Evolutionary conservation across 1,140 invertebrate genomes (phyloP).

Genomic region (Sycobia sp.): DNA sequence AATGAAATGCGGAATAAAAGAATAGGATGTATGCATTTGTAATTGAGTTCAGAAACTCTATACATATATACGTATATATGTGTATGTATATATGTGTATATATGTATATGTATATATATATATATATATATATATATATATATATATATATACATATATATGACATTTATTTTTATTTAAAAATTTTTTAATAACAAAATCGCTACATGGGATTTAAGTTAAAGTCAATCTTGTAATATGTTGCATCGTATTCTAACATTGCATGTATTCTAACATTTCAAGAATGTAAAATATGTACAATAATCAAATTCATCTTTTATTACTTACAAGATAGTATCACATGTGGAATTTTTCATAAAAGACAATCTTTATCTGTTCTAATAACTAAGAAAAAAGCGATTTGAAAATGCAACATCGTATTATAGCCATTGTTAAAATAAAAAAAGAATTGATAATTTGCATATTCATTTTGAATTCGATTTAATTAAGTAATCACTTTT

Average conservation of each 20-base stretch:
- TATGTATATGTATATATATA: no score
- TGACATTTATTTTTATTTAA: slow-evolving; percentile 12
- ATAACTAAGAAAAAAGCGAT: no score
- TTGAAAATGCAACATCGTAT: no score
- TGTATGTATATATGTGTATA: slow-evolving; percentile 5
- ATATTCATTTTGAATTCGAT: no score
- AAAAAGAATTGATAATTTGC: no score
- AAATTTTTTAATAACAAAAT: slow-evolving; percentile 21
- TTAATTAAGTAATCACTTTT: no score
- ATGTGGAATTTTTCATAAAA: no score
- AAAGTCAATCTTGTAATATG: not conserved
- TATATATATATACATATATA: not conserved
- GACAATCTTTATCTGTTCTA: no score
- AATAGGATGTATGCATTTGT: slow-evolving; percentile 36
- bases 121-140: slow-evolving; percentile 27
- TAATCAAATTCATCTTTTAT: not conserved
- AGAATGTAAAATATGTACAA: slow-evolving; percentile 24
- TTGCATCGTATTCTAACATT: no score
- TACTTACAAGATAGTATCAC: no score
- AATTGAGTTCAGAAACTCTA: slow-evolving; percentile 38
- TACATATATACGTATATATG: slow-evolving; percentile 27
- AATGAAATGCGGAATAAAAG: slow-evolving; percentile 23
- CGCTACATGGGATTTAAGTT: not conserved
- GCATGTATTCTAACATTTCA: slow-evolving; percentile 1
- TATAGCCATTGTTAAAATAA: no score